Conservation (phyloP, 2,113 vertebrate species). For the Chiloscyllium plagiosum region DNA sequence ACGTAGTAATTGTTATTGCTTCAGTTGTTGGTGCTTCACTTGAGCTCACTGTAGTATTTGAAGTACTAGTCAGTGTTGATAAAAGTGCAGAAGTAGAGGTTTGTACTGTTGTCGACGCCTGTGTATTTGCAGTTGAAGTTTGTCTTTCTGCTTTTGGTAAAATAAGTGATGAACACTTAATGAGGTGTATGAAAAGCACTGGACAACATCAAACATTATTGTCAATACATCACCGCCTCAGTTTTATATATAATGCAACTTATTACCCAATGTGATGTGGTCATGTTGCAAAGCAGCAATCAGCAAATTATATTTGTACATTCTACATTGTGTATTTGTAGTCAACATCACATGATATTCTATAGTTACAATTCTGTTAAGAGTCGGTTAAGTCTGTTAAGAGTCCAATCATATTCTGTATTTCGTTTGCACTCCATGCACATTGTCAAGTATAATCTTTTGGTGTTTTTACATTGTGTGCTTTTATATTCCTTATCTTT, state of each 20-base stretch:
- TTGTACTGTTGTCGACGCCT: not conserved
- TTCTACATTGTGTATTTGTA: not conserved
- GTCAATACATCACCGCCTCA: not conserved
- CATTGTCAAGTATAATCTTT: too few relatives aligned
- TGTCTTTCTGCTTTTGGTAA: not conserved
- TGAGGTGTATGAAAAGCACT: not conserved
- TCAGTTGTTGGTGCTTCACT: not conserved
- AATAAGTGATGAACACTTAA: not conserved
- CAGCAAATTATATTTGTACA: not conserved
- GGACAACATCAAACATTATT: not conserved
- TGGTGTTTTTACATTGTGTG: too few relatives aligned
- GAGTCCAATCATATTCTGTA: too few relatives aligned
- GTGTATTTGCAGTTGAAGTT: not conserved
- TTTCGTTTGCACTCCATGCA: too few relatives aligned
- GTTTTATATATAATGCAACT: not conserved
- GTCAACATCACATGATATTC: rapidly evolving
- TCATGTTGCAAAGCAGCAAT: not conserved
- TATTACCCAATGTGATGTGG: not conserved
- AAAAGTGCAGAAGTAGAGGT: not conserved
- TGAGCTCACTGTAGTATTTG: too few relatives aligned
- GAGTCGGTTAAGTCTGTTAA: too few relatives aligned
- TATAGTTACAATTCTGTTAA: not conserved
- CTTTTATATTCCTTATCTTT: too few relatives aligned
- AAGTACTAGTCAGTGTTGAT: not conserved
- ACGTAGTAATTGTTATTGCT: too few relatives aligned